Conservation (phyloP, 2,797 vertebrate species). For the Sparus aurata region DNA sequence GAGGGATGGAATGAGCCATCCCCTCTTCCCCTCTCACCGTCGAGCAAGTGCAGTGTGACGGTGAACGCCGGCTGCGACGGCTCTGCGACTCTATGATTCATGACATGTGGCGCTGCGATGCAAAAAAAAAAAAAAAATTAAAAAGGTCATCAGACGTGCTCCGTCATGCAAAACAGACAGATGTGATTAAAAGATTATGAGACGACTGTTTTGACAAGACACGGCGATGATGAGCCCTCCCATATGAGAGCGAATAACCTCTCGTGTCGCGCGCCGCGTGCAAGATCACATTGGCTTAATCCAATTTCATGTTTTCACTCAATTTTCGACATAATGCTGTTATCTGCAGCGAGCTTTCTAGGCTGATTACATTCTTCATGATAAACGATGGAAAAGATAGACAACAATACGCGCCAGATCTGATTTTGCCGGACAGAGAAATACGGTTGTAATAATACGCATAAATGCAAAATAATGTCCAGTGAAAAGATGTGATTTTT, state of each 20-base stretch:
- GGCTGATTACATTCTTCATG: constrained; percentile 13
- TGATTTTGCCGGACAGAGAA: constrained; percentile 22
- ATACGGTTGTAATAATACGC: not conserved
- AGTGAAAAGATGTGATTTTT: constrained; percentile 27
- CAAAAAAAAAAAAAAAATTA: not conserved
- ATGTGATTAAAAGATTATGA: constrained; percentile 55
- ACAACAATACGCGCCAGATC: constrained; percentile 12
- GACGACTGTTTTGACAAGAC: constrained; percentile 34
- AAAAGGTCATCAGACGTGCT: constrained; percentile 68
- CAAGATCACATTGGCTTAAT: constrained; percentile 39
- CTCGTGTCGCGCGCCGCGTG: not conserved
- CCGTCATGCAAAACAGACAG: constrained; percentile 58
- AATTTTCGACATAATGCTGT: constrained; percentile 29
- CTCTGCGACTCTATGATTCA: constrained; percentile 53
- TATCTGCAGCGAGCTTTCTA: constrained; percentile 14
- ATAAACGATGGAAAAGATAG: constrained; percentile 21
- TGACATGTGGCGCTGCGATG: constrained; percentile 14
- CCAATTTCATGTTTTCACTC: constrained; percentile 46
- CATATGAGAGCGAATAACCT: constrained; percentile 28
- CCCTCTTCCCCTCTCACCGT: constrained; percentile 52
- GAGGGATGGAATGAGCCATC: constrained; percentile 54
- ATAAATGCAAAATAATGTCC: constrained; percentile 4
- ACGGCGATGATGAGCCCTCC: constrained; percentile 41
- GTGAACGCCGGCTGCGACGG: constrained; percentile 27
- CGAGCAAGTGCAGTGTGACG: constrained; percentile 23